Conservation (phyloP, 2,888 invertebrate species). For the Bembecia ichneumoniformis region DNA sequence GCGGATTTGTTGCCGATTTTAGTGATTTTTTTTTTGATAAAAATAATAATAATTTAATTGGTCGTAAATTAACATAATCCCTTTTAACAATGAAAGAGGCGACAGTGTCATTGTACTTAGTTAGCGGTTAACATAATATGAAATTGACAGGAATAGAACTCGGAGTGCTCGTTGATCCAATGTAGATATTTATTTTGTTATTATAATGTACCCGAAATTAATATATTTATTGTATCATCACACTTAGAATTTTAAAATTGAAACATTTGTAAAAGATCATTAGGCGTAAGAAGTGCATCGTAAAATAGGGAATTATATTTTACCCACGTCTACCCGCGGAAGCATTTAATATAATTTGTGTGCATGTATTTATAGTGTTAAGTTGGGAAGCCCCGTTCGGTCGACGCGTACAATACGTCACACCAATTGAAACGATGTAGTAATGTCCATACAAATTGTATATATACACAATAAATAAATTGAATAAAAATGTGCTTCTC, state of each 20-base stretch:
- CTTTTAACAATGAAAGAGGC: slow-evolving; percentile 14
- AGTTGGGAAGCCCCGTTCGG: slow-evolving; percentile 22
- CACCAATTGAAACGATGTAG: slow-evolving; percentile 10
- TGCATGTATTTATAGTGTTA: slow-evolving; percentile 36
- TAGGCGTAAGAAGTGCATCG: slow-evolving; percentile 19
- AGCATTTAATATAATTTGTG: slow-evolving; percentile 49
- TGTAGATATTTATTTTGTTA: slow-evolving; percentile 73
- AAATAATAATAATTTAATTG: slow-evolving; percentile 20
- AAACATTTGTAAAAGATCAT: slow-evolving; percentile 16
- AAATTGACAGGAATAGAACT: slow-evolving; percentile 40
- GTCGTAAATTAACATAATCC: slow-evolving; percentile 33
- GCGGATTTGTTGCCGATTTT: slow-evolving; percentile 40
- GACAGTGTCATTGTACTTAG: slow-evolving; percentile 62
- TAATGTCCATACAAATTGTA: slow-evolving; percentile 19
- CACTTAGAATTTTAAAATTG: slow-evolving; percentile 38
- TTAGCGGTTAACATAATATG: slow-evolving; percentile 59
- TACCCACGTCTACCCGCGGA: slow-evolving; percentile 28
- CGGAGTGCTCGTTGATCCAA: slow-evolving; percentile 65
- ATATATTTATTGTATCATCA: slow-evolving; percentile 53
- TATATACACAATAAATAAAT: not conserved
- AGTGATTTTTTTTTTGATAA: slow-evolving; percentile 26
- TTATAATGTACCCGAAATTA: slow-evolving; percentile 64
- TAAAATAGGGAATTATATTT: slow-evolving; percentile 13
- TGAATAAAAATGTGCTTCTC: slow-evolving; percentile 41
- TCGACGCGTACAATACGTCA: slow-evolving; percentile 13